Base-by-base conservation (phyloP, 2,888 invertebrate genomes). In the Synergus japonicus region DNA sequence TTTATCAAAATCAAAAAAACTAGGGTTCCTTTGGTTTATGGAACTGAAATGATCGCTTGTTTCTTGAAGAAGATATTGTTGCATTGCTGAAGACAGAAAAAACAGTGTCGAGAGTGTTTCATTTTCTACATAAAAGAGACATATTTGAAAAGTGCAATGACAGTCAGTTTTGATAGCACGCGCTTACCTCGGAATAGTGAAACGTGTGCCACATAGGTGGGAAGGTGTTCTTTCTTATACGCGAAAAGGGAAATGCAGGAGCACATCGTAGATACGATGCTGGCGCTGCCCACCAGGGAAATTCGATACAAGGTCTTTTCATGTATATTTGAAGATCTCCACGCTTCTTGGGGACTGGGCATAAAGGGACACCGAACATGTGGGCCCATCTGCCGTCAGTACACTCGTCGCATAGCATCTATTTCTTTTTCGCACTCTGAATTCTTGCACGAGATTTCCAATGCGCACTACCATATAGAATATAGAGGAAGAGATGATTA, bases 241-340 rank as follows among this genome's bases (percentile, higher is more conserved):
- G 85, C 84, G 82, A 83, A 84, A 83, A 82, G 86, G 86, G 86
- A 87, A 85, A 85, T 81, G 82, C 83, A 85, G 82, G 86, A 86
- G 43, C n/a, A 44, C 43, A 60, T 41, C 13, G 29, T 76, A 76
- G 22, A 64, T 29, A 60, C 81, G 76, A 77, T 29, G 29, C 29
- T 29, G 3, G 29, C 77, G 79, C 84, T 85, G 88, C 87, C 86
- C 90, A 88, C 89, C 88, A 87, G 90, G 89, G 90, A 90, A 90
- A 90, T 90, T 89, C 88, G 88, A 90, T 89, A 88, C 87, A 86
- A 89, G 86, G 85, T 87, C 87, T 87, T 87, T 87, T 86, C 88
- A 89, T 89, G 89, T 90, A 90, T 90, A 88, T 90, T 90, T 89
- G 89, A 89, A 80, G 80, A 77, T 85, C 80, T 81, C 81, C 80